Conservation (phyloP, 1,140 invertebrate genomes). For the Ylistrum balloti region DNA sequence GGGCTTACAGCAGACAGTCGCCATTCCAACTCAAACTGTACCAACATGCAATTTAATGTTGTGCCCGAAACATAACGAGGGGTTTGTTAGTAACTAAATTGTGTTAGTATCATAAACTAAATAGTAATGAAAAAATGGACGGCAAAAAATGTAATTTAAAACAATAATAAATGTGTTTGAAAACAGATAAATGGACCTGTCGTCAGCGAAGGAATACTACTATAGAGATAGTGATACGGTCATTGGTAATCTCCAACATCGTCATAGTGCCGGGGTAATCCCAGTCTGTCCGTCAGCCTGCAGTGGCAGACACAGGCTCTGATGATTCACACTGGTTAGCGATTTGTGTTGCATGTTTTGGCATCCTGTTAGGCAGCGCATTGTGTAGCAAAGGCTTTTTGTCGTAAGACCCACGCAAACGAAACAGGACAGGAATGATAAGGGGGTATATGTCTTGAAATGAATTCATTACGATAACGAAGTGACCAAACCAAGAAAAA, state of each 20-base stretch:
- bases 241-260: no score
- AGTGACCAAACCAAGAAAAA: neutral
- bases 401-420: neutral
- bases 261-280: no score
- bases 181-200: neutral
- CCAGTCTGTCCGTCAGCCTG: neutral
- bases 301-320: neutral
- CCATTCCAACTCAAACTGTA: neutral
- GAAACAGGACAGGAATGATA: neutral
- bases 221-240: no score
- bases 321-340: neutral
- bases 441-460: neutral
- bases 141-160: slow-evolving; percentile 13
- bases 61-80: neutral
- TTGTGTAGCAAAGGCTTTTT: neutral
- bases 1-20: neutral
- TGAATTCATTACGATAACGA: neutral
- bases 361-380: neutral
- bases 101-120: neutral
- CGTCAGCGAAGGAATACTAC: no score
- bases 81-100: slow-evolving; percentile 24
- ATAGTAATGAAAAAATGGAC: neutral
- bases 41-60: neutral
- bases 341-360: neutral
- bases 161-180: neutral